Percentiles rank a stretch among this genome's conserved stretches.
These are phyloP conservation scores for Chelon auratus DNA, from an alignment of 2,797 vertebrate species.

Conservation along the genomic window DNA sequence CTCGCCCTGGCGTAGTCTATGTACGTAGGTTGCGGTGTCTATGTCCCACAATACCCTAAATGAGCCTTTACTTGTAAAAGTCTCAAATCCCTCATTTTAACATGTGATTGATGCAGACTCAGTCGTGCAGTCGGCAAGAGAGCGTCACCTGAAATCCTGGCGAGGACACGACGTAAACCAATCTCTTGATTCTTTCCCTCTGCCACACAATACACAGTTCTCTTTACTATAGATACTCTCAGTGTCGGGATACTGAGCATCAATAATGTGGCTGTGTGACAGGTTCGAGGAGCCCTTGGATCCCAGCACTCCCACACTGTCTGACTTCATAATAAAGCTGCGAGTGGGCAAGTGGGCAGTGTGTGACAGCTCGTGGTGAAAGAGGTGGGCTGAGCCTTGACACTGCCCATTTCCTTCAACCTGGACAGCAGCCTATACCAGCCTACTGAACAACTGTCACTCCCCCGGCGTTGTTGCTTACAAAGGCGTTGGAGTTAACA, in stretches of 20 bases:
- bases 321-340: conserved; percentile 52
- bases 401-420: conserved; percentile 59
- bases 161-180: conserved; percentile 25
- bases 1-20: too few species aligned
- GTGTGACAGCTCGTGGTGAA: conserved; percentile 63
- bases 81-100: conserved; percentile 31
- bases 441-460: conserved; percentile 53
- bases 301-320: conserved; percentile 58
- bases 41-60: too few species aligned
- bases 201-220: conserved; percentile 2
- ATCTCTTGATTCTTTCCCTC: conserved; percentile 18
- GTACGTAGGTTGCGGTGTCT: too few species aligned
- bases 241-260: conserved; percentile 36
- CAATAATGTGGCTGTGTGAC: conserved; percentile 59
- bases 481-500: conserved; percentile 23
- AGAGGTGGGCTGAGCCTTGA: conserved; percentile 62
- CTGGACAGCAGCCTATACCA: conserved; percentile 39
- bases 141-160: conserved; percentile 22
- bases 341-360: conserved; percentile 67
- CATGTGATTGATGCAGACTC: conserved; percentile 36
- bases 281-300: conserved; percentile 59
- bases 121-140: conserved; percentile 14
- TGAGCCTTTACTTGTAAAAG: not conserved
- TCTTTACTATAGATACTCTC: conserved; percentile 18
- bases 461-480: conserved; percentile 34